Conservation (phyloP, 2,888 invertebrate species). For the Amblyjoppa fuscipennis region DNA sequence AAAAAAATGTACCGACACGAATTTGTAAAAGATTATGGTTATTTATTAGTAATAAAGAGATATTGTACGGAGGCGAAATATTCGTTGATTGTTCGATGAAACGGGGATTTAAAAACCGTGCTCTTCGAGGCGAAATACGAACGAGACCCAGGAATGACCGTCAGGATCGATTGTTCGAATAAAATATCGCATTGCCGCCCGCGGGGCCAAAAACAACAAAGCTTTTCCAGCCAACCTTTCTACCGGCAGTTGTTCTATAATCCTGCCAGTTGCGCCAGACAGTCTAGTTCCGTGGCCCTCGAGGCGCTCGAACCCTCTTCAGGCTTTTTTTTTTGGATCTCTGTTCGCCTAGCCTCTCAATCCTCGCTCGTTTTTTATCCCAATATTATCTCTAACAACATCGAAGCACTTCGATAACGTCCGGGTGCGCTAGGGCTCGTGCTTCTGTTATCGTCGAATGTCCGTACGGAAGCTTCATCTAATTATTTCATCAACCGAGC, state of each 20-base stretch:
- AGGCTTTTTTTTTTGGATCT: neutral
- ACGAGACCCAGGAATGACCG: neutral
- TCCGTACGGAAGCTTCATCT: conserved; percentile 37
- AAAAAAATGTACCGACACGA: conserved; percentile 68
- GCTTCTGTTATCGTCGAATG: neutral
- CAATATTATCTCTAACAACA: conserved; percentile 54
- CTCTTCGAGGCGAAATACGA: neutral
- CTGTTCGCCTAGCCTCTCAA: conserved; percentile 30
- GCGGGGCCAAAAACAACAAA: conserved; percentile 10
- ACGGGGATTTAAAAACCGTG: neutral
- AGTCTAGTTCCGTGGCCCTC: conserved; percentile 15
- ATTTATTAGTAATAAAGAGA: conserved; percentile 59
- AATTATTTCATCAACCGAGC: conserved; percentile 37
- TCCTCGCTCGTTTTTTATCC: conserved; percentile 54
- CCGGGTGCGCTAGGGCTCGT: conserved; percentile 13
- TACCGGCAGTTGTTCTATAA: conserved; percentile 5
- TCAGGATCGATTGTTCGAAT: neutral
- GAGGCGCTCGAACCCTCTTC: conserved; percentile 20
- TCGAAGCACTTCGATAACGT: conserved; percentile 40
- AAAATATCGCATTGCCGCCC: conserved; percentile 10
- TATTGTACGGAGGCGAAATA: conserved; percentile 21
- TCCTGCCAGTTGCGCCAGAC: conserved; percentile 39
- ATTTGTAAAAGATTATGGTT: conserved; percentile 74
- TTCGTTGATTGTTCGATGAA: neutral
- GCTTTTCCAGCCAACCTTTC: conserved; percentile 17